phyloP scores from a whole-genome alignment of 1,140 invertebrate species.

The Apolygus lucorum region DNA sequence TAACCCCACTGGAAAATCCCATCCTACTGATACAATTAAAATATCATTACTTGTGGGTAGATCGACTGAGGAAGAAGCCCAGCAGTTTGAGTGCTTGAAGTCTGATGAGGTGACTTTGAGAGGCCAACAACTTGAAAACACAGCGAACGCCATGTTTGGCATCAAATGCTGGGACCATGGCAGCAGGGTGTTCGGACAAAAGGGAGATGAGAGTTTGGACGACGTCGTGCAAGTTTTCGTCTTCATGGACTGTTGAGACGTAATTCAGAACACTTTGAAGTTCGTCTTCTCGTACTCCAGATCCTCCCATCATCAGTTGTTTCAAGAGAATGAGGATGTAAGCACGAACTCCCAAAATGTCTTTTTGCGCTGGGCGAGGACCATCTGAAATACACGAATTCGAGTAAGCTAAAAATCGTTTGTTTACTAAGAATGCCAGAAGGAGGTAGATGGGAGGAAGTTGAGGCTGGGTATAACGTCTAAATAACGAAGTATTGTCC shows the following conservation, averaged over 20 bases:
- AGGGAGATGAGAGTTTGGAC: constrained; percentile 92
- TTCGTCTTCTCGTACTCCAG: constrained; percentile 96
- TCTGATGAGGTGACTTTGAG: constrained; percentile 89
- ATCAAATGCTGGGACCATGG: constrained; percentile 98
- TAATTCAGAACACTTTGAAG: constrained; percentile 97
- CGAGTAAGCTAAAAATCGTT: too few species aligned
- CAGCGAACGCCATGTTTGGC: constrained; percentile 90
- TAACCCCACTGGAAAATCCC: too few species aligned
- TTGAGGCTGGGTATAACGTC: not conserved
- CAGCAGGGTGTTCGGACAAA: constrained; percentile 96
- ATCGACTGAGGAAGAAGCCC: constrained; percentile 88
- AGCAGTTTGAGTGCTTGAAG: constrained; percentile 92
- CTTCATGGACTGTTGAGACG: constrained; percentile 55
- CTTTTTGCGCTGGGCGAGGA: constrained; percentile 83
- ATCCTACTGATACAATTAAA: too few species aligned
- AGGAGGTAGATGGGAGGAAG: too few species aligned
- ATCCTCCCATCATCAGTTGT: constrained; percentile 92
- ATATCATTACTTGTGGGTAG: constrained; percentile 93
- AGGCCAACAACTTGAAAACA: constrained; percentile 92
- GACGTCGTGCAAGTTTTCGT: constrained; percentile 98
- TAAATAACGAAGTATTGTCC: too few species aligned
- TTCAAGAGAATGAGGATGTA: constrained; percentile 94
- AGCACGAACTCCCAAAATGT: constrained; percentile 85
- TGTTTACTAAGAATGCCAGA: not conserved
- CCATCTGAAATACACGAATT: constrained; percentile 65